A percentile compares a stretch with the other conserved stretches of the same genome.
Evolutionary conservation across 2,888 invertebrate species (phyloP).

Genomic region (Frankliniella intonsa): DNA sequence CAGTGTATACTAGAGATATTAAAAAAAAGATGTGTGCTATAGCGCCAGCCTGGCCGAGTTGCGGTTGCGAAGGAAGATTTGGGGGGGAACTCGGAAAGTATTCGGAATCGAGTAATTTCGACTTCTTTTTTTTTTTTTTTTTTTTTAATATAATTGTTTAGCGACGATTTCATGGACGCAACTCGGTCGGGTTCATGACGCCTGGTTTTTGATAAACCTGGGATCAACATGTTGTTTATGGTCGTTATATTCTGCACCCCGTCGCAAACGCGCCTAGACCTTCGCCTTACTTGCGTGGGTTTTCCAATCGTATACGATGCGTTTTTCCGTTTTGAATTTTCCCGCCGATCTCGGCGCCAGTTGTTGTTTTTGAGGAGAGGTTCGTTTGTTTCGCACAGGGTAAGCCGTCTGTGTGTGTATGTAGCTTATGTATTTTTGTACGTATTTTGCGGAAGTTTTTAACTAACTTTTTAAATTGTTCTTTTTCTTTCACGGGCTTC

Average conservation of each 20-base stretch:
- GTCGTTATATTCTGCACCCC: neutral
- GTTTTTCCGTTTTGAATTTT: conserved; percentile 16
- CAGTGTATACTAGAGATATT: too few species aligned
- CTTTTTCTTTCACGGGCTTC: neutral
- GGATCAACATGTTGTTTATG: too few species aligned
- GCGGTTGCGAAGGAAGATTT: too few species aligned
- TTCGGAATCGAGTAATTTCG: too few species aligned
- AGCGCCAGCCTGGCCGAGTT: too few species aligned
- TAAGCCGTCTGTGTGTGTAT: conserved; percentile 7
- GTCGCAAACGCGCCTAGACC: conserved; percentile 1
- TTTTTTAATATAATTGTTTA: too few species aligned
- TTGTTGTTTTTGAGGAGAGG: neutral
- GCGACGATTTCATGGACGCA: too few species aligned
- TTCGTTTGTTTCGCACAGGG: conserved; percentile 21
- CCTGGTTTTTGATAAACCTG: too few species aligned
- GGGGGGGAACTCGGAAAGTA: too few species aligned
- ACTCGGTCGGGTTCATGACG: too few species aligned
- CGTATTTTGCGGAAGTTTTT: conserved; percentile 15
- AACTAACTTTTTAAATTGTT: neutral
- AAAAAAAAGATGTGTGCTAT: too few species aligned
- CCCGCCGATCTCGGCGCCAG: neutral
- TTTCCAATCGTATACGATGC: conserved; percentile 13
- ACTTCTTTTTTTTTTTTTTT: too few species aligned
- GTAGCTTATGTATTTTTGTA: conserved; percentile 27
- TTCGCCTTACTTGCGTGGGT: conserved; percentile 6